Conservation (phyloP, 1,140 invertebrate species). For the Aporrectodea caliginosa region DNA sequence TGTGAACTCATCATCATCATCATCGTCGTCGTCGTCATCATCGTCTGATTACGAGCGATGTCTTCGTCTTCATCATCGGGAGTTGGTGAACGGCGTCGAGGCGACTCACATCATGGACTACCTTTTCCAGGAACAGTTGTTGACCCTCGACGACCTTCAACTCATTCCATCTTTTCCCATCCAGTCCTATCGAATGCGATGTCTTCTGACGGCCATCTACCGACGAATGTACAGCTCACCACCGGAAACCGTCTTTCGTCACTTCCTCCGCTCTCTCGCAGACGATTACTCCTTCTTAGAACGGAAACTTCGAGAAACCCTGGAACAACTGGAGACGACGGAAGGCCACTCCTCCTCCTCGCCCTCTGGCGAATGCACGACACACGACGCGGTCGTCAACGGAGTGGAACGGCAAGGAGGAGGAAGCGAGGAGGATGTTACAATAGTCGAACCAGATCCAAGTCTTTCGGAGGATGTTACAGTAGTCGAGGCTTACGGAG, state of each 20-base stretch:
- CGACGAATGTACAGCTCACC: neutral
- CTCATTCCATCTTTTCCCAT: neutral
- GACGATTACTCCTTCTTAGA: neutral
- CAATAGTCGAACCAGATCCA: neutral
- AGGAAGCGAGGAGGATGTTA: neutral
- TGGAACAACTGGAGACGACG: neutral
- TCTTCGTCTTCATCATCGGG: neutral
- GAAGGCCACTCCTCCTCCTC: neutral
- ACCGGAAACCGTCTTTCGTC: neutral
- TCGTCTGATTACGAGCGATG: neutral
- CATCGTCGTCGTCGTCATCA: neutral
- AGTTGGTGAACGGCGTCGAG: neutral
- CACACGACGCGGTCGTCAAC: neutral
- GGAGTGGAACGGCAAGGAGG: neutral
- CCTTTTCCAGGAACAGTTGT: neutral
- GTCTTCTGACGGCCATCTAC: neutral
- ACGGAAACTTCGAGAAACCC: neutral
- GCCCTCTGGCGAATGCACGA: neutral
- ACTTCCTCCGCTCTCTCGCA: neutral
- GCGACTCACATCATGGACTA: neutral
- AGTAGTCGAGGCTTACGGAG: neutral
- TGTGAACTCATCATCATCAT: neutral
- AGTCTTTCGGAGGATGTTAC: no score
- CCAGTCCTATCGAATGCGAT: neutral
- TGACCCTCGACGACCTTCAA: neutral